These are phyloP conservation scores for Heteromormyrus szaboi DNA, from an alignment of 2,797 vertebrate genomes.

Conservation along the genomic window DNA sequence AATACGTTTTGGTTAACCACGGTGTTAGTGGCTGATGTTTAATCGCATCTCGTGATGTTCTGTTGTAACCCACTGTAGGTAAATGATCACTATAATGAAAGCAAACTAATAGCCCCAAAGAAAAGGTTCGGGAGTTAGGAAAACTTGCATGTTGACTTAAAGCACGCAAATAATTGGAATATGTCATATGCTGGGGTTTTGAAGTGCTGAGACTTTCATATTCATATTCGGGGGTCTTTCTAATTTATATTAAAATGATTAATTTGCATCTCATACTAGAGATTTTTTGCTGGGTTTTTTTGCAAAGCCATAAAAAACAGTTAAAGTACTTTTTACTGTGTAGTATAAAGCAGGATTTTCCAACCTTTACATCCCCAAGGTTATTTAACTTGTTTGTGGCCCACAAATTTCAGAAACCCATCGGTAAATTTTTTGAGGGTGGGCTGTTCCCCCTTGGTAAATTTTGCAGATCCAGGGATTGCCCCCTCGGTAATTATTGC, in stretches of 20 bases:
- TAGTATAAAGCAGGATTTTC: background rate
- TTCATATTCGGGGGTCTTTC: background rate
- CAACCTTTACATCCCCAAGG: background rate
- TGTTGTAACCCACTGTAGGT: background rate
- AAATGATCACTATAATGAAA: background rate
- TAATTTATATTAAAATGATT: background rate
- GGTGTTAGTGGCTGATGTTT: background rate
- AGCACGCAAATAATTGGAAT: background rate
- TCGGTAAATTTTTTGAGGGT: background rate
- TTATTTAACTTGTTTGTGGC: background rate
- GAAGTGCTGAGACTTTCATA: background rate
- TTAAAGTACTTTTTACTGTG: background rate
- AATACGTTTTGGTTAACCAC: conserved; percentile 14
- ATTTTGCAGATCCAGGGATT: background rate
- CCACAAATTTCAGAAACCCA: background rate
- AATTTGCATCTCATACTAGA: background rate
- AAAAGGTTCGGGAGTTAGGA: background rate
- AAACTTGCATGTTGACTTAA: background rate
- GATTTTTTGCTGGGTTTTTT: background rate
- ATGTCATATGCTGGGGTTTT: background rate
- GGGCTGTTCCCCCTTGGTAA: background rate
- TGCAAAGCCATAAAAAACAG: background rate
- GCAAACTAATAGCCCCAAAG: background rate
- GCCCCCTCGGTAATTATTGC: background rate
- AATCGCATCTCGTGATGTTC: background rate